Evolutionary conservation across 2,888 invertebrate genomes (phyloP).

Genomic region (Drosophila picticornis): DNA sequence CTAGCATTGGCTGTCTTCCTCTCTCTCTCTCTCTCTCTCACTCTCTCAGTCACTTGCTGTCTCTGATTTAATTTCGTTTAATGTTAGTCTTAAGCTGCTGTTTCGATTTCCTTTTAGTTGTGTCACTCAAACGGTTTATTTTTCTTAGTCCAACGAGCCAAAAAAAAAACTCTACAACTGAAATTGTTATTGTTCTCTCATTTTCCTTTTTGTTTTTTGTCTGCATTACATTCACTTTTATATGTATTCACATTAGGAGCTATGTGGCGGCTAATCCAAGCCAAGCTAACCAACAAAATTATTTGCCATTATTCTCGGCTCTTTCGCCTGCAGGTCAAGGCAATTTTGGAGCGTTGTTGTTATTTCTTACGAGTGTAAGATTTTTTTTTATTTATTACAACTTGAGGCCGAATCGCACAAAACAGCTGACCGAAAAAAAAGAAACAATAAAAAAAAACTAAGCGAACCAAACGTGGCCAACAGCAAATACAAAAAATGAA

Average conservation of each 20-base stretch:
- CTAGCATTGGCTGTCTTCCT: not conserved
- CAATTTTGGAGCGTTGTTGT: constrained; percentile 28
- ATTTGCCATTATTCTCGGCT: constrained; percentile 45
- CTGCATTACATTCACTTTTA: constrained; percentile 61
- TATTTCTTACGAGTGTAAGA: constrained; percentile 47
- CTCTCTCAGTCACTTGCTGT: not conserved
- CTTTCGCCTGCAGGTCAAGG: constrained; percentile 55
- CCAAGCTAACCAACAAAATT: constrained; percentile 46
- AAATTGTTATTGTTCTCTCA: constrained; percentile 53
- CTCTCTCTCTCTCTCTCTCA: constrained; percentile 2
- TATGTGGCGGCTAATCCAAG: constrained; percentile 42
- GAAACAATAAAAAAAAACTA: constrained; percentile 39
- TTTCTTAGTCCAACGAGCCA: constrained; percentile 20
- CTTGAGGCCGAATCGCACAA: constrained; percentile 54
- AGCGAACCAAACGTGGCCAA: constrained; percentile 54
- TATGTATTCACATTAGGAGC: constrained; percentile 36
- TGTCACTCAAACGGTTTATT: constrained; percentile 29
- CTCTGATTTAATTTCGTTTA: not conserved
- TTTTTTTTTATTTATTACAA: constrained; percentile 67
- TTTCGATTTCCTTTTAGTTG: constrained; percentile 24
- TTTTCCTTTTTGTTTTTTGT: constrained; percentile 14
- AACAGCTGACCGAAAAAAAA: constrained; percentile 64
- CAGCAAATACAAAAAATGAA: constrained; percentile 45
- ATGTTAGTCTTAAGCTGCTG: constrained; percentile 27
- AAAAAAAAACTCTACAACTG: constrained; percentile 36